Base-by-base conservation (phyloP, 2,113 vertebrate species). In the Climacteris rufus region DNA sequence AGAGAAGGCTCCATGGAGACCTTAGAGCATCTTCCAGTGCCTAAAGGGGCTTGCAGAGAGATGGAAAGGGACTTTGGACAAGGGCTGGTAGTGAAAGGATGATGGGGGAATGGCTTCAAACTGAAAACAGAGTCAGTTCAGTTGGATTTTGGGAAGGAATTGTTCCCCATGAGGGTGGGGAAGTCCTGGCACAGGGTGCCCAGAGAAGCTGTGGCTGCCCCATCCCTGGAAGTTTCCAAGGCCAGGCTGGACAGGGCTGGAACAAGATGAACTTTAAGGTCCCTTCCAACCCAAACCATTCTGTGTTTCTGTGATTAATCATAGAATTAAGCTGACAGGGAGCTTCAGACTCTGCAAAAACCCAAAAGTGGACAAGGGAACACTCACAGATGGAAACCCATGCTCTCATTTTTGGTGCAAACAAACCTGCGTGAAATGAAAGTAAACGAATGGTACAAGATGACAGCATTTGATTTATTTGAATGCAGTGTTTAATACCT, bases 151-250 rank as follows among this genome's bases (percentile, higher is more conserved):
- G 18, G 59, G 42, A 15, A 5, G 4, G 39, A 45, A 64, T 64
- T 2, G 0, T 9, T 9, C 11, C 22, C n/a, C 23, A n/a, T 6
- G 49, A 39, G 28, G 22, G 22, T 45, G n/a, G 4, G 1, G 0
- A 63, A 27, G 47, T 47, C 68, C 33, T 54, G 57, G 69, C 39
- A 54, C 68, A 63, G 68, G 37, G 21, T 72, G 68, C 39, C 17
- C 81, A 83, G 68, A 39, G 57, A 1, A 84, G 57, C 40, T 84
- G 39, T 11, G 68, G 49, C 57, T 72, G 57, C 28, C 57, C n/a
- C 39, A 54, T 45, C 57, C 57, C 81, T 83, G 68, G 33, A 0
- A 63, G 39, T 72, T 57, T 0, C 57, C 68, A 9, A 72, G 39
- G 33, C 21, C 37, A 61, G 80, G 47, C 0, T 72, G 56, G 45